phyloP scores from a whole-genome alignment of 2,113 vertebrate species.

The Calypte anna region DNA sequence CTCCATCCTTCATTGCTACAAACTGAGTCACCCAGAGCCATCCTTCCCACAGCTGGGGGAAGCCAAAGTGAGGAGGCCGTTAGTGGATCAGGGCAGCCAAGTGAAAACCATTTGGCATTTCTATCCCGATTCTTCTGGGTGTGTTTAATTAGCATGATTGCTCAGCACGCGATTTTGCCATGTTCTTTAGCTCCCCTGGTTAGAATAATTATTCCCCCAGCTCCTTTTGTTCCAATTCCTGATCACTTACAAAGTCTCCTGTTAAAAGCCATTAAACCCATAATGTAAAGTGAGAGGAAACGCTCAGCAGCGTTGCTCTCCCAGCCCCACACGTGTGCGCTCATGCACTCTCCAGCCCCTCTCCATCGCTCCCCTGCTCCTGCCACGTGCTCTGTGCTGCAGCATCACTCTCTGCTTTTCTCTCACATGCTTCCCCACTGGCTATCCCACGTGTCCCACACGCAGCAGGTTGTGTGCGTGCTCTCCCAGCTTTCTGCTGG shows the following conservation, averaged over 20 bases:
- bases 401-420: neutral
- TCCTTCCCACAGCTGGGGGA: constrained; percentile 53
- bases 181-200: constrained; percentile 53
- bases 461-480: neutral
- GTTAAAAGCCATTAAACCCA: constrained; percentile 71
- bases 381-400: neutral
- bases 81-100: constrained; percentile 65
- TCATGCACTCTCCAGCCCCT: neutral
- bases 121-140: constrained; percentile 71
- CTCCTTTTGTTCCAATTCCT: constrained; percentile 69
- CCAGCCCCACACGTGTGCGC: constrained; percentile 1
- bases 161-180: constrained; percentile 7
- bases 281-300: constrained; percentile 45
- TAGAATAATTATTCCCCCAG: constrained; percentile 61
- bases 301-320: neutral
- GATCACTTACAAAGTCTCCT: constrained; percentile 65
- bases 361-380: neutral
- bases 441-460: constrained; percentile 18
- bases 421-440: neutral
- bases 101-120: constrained; percentile 69
- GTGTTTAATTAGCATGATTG: constrained; percentile 75
- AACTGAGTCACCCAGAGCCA: neutral
- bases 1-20: neutral
- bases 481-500: neutral
- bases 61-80: constrained; percentile 45